These are phyloP conservation scores for Etheostoma spectabile DNA, from an alignment of 2,113 vertebrate species.

Conservation along the genomic window DNA sequence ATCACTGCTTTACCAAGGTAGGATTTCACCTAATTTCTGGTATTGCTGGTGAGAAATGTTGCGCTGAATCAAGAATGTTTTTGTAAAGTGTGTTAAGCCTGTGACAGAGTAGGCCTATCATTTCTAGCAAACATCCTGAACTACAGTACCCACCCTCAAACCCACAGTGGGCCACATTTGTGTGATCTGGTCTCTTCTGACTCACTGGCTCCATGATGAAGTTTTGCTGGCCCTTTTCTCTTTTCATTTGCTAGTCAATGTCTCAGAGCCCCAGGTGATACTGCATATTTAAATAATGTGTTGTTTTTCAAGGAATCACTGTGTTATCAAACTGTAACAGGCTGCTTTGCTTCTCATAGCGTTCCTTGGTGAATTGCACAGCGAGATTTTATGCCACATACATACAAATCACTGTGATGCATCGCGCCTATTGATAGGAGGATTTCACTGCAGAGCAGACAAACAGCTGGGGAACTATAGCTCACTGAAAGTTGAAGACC, in stretches of 20 bases:
- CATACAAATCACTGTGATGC: constrained; percentile 32
- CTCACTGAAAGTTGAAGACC: constrained; percentile 9
- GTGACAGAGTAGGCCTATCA: not conserved
- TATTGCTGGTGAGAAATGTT: not conserved
- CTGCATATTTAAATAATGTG: constrained; percentile 65
- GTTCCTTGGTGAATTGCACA: constrained; percentile 26
- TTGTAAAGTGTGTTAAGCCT: not conserved
- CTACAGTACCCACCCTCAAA: no score
- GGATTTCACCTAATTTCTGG: constrained; percentile 12
- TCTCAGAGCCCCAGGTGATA: constrained; percentile 57
- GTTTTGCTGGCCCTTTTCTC: constrained; percentile 66
- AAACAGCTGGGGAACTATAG: not conserved
- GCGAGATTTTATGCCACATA: constrained; percentile 50
- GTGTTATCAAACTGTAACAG: constrained; percentile 62
- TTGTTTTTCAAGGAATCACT: constrained; percentile 56
- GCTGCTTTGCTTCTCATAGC: constrained; percentile 28
- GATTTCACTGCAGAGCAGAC: constrained; percentile 8
- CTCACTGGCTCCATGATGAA: constrained; percentile 15
- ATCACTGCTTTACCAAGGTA: constrained; percentile 90
- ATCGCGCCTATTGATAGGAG: constrained; percentile 1
- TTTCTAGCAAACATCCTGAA: not conserved
- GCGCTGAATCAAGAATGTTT: not conserved
- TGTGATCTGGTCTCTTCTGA: constrained; percentile 38
- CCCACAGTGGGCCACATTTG: constrained; percentile 33
- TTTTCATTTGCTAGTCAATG: constrained; percentile 72